Percentiles rank a stretch among this genome's conserved stretches.
These are phyloP conservation scores for Ianthella basta DNA, from an alignment of 37 sponge, comb jelly and placozoan genomes.

Conservation along the genomic window DNA sequence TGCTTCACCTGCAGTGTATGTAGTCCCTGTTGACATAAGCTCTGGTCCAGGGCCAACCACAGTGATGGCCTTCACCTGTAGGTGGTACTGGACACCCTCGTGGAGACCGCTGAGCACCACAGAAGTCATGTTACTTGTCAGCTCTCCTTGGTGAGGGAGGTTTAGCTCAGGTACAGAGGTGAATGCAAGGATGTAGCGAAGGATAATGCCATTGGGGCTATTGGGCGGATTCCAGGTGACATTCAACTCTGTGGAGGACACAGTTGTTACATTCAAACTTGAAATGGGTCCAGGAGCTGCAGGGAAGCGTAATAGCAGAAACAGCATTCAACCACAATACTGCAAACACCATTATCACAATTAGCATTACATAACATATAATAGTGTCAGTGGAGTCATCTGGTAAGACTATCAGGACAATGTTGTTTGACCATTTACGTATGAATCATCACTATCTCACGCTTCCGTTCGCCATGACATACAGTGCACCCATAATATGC, in stretches of 20 bases:
- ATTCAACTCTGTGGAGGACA: background rate
- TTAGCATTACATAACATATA: too few species aligned
- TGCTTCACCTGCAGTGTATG: slow-evolving; percentile 24
- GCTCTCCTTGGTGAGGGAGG: background rate
- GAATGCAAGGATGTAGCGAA: slow-evolving; percentile 5
- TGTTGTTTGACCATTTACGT: too few species aligned
- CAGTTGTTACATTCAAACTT: background rate
- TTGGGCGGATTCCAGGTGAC: slow-evolving; percentile 32
- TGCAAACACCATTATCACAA: too few species aligned
- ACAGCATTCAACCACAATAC: too few species aligned
- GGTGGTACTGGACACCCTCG: background rate
- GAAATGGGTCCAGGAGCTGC: slow-evolving; percentile 2
- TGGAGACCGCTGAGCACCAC: background rate
- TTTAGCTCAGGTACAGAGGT: background rate
- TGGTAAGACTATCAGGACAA: too few species aligned
- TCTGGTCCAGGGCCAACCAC: slow-evolving; percentile 11
- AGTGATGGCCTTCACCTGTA: background rate
- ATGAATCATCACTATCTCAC: too few species aligned
- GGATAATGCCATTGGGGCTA: slow-evolving; percentile 31
- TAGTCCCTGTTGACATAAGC: background rate
- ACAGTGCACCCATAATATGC: too few species aligned
- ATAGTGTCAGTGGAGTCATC: too few species aligned
- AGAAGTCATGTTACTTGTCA: background rate
- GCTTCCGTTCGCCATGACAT: too few species aligned
- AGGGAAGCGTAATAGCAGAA: too few species aligned